Evolutionary conservation across 2,888 invertebrate species (phyloP).

Genomic region (Allophyes oxyacanthae): DNA sequence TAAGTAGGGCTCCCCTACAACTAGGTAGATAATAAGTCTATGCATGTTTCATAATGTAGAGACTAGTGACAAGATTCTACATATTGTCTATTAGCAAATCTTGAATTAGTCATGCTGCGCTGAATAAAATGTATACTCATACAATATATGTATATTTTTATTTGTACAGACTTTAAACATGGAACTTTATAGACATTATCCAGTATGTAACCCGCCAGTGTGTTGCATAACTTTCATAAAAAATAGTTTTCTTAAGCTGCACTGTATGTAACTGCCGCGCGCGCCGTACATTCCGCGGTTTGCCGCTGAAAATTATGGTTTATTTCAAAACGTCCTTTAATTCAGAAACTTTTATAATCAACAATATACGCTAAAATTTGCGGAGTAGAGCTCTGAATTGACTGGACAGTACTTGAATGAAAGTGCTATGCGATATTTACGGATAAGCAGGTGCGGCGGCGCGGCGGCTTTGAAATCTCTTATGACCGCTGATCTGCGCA

Average conservation of each 20-base stretch:
- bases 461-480: conserved; percentile 78
- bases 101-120: too few species aligned
- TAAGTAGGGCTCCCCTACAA: too few species aligned
- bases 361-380: conserved; percentile 48
- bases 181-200: conserved; percentile 18
- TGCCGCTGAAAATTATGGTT: conserved; percentile 73
- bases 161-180: conserved; percentile 12
- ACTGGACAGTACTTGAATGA: conserved; percentile 38
- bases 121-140: too few species aligned
- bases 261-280: conserved; percentile 58
- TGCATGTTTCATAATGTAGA: too few species aligned
- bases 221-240: conserved; percentile 57
- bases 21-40: too few species aligned
- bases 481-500: conserved; percentile 75
- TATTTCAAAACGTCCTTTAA: conserved; percentile 55
- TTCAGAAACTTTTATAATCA: conserved; percentile 6
- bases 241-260: conserved; percentile 61
- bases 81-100: too few species aligned
- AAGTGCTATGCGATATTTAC: conserved; percentile 75
- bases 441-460: conserved; percentile 82
- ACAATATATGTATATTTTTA: too few species aligned
- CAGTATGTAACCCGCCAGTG: conserved; percentile 29
- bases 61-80: not conserved
- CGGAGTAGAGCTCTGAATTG: conserved; percentile 36
- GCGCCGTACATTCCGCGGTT: conserved; percentile 81